phyloP scores from a whole-genome alignment of 2,113 vertebrate genomes.

The Lycocorax pyrrhopterus region DNA sequence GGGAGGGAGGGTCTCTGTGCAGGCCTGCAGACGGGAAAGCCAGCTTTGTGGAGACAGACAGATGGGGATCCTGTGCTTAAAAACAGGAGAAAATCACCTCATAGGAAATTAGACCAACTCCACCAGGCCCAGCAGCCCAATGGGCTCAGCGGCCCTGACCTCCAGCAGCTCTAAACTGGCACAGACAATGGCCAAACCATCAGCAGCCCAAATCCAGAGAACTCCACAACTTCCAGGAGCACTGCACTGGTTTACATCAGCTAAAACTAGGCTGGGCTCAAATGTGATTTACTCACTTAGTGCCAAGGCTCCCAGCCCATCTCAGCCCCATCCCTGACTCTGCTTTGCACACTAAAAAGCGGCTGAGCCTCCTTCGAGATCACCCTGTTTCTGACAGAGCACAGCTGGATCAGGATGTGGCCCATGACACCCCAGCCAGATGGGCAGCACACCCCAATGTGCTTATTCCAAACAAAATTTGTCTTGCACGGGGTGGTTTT shows the following conservation, averaged over 20 bases:
- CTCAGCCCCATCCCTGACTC: background rate
- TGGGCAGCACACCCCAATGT: fast-evolving
- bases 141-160: background rate
- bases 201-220: background rate
- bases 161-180: background rate
- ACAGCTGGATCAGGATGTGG: background rate
- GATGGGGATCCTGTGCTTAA: slow-evolving; percentile 35
- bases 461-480: background rate
- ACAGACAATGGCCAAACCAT: background rate
- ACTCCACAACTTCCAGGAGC: background rate
- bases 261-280: background rate
- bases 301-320: background rate
- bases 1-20: slow-evolving; percentile 25
- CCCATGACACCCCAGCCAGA: background rate
- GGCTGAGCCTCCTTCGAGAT: background rate
- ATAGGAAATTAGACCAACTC: background rate
- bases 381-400: background rate
- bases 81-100: background rate
- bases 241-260: background rate
- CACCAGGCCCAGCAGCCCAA: background rate
- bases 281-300: background rate
- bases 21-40: slow-evolving; percentile 48
- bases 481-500: background rate
- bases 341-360: background rate
- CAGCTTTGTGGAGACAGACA: slow-evolving; percentile 30